phyloP scores from a whole-genome alignment of 2,797 vertebrate species.

The Poeciliopsis gracilis region DNA sequence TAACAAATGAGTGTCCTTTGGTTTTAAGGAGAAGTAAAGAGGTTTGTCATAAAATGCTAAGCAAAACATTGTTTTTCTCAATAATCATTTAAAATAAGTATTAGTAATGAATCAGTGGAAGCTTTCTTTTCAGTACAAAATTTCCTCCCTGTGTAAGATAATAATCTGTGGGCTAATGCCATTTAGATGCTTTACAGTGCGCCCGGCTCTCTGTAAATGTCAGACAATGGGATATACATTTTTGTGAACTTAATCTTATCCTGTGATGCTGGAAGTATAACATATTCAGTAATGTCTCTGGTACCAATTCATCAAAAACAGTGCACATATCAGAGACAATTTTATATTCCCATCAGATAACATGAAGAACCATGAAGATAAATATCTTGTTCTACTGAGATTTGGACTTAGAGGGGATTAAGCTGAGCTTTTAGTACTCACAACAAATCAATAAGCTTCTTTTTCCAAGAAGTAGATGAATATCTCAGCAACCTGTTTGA shows the following conservation, averaged over 20 bases:
- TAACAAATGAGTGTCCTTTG: neutral
- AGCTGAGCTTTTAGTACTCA: constrained; percentile 59
- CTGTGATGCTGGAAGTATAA: constrained; percentile 3
- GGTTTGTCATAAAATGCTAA: constrained; percentile 8
- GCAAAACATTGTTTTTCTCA: constrained; percentile 9
- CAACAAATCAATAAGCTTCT: constrained; percentile 65
- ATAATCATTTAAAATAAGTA: constrained; percentile 12
- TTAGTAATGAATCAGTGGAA: constrained; percentile 9
- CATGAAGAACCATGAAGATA: constrained; percentile 57
- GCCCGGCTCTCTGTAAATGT: constrained; percentile 5
- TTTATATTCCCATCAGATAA: constrained; percentile 54
- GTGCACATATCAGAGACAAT: constrained; percentile 27
- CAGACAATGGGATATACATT: constrained; percentile 2
- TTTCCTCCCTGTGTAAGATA: constrained; percentile 6
- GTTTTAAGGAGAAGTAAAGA: constrained; percentile 17
- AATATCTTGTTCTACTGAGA: constrained; percentile 53
- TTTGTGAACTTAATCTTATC: constrained; percentile 19
- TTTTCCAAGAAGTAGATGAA: constrained; percentile 58
- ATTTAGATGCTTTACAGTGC: constrained; percentile 16
- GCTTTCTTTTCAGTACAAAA: neutral
- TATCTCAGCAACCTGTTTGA: constrained; percentile 43
- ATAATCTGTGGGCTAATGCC: constrained; percentile 10
- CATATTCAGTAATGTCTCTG: constrained; percentile 24
- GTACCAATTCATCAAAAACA: constrained; percentile 23
- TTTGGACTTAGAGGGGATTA: constrained; percentile 52